Evolutionary conservation across 30 jellyfish, hydroid and myxozoan genomes (phyloP), one percentile per base, ranked within the genome.

Genomic region (Aurelia aurita complex sp. Pacific): DNA sequence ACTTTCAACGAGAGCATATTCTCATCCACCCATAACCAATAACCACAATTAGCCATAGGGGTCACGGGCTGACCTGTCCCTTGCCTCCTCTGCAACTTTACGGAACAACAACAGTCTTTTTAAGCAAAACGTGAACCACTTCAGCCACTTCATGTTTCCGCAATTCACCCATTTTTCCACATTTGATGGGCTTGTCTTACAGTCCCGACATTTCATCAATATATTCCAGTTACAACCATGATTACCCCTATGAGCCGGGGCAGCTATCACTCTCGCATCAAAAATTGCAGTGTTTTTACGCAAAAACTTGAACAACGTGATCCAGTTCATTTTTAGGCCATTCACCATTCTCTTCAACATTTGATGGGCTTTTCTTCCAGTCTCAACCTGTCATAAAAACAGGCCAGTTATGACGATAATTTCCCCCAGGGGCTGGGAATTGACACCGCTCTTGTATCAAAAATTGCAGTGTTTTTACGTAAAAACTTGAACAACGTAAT

Each of bases 101-200:
- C 29, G 29, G 29, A 23, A 54, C 12, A 54, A 54, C 16, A 54
- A 54, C 12, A 11, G 12, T 9, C 0, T 9, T 54, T 16, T 54
- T 43, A 40, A 82, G 5, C 70, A 82, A 84, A 6, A 87, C 87
- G 63, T 91, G 96, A 14, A 91, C 91, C 18, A 91, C 98, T 65
- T 85, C 33, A 38, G 84, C 14, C 62, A 77, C 5, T 69, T 88
- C 98, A 19, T 77, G 89, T 61, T 74, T 66, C 1, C 97, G 89
- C 98, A 97, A 93, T 57, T 51, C 90, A 4, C 98, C 98, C 98
- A 68, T 93, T 93, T 93, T 29, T 74, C 66, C 32, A 94, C 99
- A 74, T 94, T 94, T 35, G 97, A 75, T 10, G 98, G 98, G 63
- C 98, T 94, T 36, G 73, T 64, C 82, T 94, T 94, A 97, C 98